phyloP scores from a whole-genome alignment of 2,113 vertebrate species.

The Myiagra hebetior region DNA sequence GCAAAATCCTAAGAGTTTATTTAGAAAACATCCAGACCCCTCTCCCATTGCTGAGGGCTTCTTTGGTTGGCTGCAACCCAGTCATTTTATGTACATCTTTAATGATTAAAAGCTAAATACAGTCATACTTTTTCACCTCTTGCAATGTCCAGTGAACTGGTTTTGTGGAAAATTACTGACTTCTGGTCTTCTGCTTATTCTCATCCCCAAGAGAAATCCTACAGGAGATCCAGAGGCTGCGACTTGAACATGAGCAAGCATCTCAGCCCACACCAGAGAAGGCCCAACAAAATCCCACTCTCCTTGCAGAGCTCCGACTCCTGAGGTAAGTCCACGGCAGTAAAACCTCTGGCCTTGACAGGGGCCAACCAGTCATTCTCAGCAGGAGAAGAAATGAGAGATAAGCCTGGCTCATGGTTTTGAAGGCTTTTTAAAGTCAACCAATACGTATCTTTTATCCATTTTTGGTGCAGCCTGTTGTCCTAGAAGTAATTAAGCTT shows the following conservation, averaged over 20 bases:
- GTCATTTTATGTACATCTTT: fast-evolving
- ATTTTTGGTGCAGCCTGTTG: background rate
- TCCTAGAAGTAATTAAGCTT: background rate
- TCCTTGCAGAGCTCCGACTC: conserved; percentile 92
- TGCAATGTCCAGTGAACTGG: background rate
- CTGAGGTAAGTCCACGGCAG: conserved; percentile 79
- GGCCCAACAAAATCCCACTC: conserved; percentile 93
- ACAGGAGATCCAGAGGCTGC: conserved; percentile 95
- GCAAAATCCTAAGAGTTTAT: background rate
- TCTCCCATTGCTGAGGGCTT: background rate
- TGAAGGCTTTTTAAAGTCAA: background rate
- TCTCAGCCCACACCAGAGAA: conserved; percentile 91
- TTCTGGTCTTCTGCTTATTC: background rate
- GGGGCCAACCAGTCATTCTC: background rate
- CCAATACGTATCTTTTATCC: background rate
- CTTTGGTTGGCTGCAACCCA: background rate
- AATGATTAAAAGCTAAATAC: background rate
- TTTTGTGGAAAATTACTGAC: background rate
- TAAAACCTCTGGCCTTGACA: background rate
- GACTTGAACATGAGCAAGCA: conserved; percentile 93
- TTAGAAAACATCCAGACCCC: background rate
- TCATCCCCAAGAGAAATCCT: conserved; percentile 89
- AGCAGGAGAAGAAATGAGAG: background rate
- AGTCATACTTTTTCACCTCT: background rate
- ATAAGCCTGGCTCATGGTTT: background rate